A percentile compares a stretch with the other conserved stretches of the same genome.
Conservation (phyloP, 2,113 vertebrate species). For the Ptyas mucosa region DNA sequence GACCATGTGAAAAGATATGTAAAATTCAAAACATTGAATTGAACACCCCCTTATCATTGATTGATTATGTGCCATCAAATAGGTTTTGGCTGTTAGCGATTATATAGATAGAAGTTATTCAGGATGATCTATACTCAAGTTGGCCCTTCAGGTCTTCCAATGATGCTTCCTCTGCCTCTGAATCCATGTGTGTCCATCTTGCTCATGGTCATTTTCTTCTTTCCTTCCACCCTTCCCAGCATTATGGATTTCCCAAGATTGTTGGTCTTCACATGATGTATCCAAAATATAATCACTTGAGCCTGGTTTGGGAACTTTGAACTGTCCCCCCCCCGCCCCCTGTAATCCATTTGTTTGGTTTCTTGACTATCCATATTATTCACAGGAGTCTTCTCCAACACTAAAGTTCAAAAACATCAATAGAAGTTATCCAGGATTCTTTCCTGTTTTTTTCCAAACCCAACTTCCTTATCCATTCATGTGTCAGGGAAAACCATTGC, state of each 20-base stretch:
- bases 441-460: background rate
- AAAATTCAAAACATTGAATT: background rate
- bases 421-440: background rate
- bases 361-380: background rate
- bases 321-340: no score
- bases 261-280: background rate
- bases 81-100: background rate
- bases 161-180: background rate
- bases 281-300: background rate
- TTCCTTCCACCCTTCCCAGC: background rate
- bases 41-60: constrained; percentile 18
- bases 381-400: background rate
- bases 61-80: background rate
- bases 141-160: background rate
- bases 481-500: background rate
- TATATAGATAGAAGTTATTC: background rate
- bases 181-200: background rate
- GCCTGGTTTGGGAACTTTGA: background rate
- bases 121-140: background rate
- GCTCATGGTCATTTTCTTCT: background rate
- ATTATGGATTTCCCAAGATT: background rate
- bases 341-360: background rate
- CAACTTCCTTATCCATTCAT: background rate
- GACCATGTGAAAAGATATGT: background rate
- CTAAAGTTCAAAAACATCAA: background rate